These are phyloP conservation scores for Neotoxoptera formosana DNA, from an alignment of 1,140 invertebrate genomes.

Conservation along the genomic window DNA sequence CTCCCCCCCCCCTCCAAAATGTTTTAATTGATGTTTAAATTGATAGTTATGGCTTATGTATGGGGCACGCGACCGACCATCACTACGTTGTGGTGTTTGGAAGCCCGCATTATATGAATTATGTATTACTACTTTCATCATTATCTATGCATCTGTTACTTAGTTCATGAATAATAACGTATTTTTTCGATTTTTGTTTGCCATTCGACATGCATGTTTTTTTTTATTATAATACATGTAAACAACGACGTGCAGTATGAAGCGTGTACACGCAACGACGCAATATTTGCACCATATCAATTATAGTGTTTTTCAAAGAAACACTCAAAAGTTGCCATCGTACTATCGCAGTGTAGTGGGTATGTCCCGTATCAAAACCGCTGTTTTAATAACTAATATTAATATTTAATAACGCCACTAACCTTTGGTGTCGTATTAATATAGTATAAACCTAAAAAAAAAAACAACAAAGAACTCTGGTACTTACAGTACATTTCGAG, in stretches of 20 bases:
- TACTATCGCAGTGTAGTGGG: no score
- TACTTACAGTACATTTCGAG: not conserved
- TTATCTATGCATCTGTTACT: slow-evolving; percentile 14
- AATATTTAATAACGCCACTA: not conserved
- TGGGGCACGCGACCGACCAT: slow-evolving; percentile 47
- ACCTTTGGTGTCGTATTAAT: not conserved
- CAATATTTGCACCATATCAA: slow-evolving; percentile 2
- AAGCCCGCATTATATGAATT: slow-evolving; percentile 41
- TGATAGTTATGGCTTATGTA: not conserved
- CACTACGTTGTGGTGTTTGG: not conserved
- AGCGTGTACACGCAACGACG: not conserved
- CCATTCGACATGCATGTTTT: not conserved
- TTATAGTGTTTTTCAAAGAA: not conserved
- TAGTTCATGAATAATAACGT: slow-evolving; percentile 57
- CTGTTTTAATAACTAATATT: not conserved
- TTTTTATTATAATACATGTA: not conserved
- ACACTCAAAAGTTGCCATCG: not conserved
- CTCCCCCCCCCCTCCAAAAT: not conserved
- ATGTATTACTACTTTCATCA: slow-evolving; percentile 15
- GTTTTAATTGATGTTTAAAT: slow-evolving; percentile 16
- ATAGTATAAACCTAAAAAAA: not conserved
- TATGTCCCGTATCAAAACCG: not conserved
- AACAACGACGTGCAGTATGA: not conserved
- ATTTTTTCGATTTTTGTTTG: not conserved
- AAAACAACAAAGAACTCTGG: not conserved